These are phyloP conservation scores for Ceriagrion tenellum DNA, from an alignment of 2,888 invertebrate genomes.

Conservation along the genomic window DNA sequence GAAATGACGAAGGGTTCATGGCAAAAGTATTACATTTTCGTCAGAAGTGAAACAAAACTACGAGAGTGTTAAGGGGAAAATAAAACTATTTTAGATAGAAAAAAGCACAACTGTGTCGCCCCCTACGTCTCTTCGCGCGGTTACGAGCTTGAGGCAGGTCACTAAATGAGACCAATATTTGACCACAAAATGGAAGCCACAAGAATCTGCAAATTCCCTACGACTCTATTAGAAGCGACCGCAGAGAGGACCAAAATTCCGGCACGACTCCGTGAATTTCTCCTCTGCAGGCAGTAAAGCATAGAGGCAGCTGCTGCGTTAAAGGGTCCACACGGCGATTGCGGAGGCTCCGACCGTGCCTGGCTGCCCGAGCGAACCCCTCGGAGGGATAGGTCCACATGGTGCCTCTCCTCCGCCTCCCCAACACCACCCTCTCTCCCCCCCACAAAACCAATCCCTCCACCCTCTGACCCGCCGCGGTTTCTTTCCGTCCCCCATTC, in stretches of 20 bases:
- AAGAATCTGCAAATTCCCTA: slow-evolving; percentile 46
- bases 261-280: neutral
- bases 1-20: neutral
- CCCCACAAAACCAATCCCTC: neutral
- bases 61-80: neutral
- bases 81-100: neutral
- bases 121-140: no score
- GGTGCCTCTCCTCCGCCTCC: neutral
- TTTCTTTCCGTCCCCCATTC: neutral
- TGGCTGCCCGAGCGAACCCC: neutral
- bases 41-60: neutral
- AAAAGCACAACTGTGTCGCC: no score
- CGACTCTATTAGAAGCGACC: slow-evolving; percentile 56
- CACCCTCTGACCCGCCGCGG: neutral
- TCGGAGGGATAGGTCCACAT: neutral
- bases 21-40: neutral
- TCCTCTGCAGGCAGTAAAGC: slow-evolving; percentile 37
- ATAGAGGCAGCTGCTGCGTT: slow-evolving; percentile 23
- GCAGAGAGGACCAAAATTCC: slow-evolving; percentile 51
- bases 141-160: slow-evolving; percentile 32
- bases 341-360: neutral
- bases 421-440: neutral
- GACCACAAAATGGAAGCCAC: slow-evolving; percentile 54
- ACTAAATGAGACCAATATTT: slow-evolving; percentile 48
- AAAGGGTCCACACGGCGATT: neutral